These are phyloP conservation scores for Podarcis raffonei DNA, from an alignment of 2,113 vertebrate species.

Conservation along the genomic window DNA sequence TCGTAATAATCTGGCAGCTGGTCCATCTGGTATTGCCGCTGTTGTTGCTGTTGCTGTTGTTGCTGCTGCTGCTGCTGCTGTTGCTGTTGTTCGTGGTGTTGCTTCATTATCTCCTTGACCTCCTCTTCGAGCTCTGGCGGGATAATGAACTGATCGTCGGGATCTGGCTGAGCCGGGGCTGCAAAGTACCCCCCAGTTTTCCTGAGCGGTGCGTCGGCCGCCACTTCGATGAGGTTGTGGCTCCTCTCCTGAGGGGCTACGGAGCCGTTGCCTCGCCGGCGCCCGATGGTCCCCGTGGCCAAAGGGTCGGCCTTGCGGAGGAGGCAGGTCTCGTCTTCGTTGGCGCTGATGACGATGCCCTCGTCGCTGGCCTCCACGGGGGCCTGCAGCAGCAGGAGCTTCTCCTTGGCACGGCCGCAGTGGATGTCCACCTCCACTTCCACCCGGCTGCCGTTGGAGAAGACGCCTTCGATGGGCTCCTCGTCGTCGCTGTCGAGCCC, in stretches of 20 bases:
- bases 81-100: conserved; percentile 81
- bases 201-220: conserved; percentile 86
- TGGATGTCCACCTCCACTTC: conserved; percentile 96
- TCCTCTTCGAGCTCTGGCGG: conserved; percentile 98
- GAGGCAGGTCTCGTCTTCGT: conserved; percentile 72
- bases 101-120: conserved; percentile 97
- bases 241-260: conserved; percentile 91
- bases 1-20: conserved; percentile 88
- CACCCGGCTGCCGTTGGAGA: conserved; percentile 93
- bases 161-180: conserved; percentile 93
- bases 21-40: conserved; percentile 79
- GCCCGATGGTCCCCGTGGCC: conserved; percentile 74
- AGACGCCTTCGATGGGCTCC: conserved; percentile 94
- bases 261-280: conserved; percentile 87
- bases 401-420: conserved; percentile 78
- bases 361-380: conserved; percentile 84
- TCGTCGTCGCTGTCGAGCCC: conserved; percentile 97
- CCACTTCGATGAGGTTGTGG: conserved; percentile 96
- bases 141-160: conserved; percentile 97
- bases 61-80: conserved; percentile 84
- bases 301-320: conserved; percentile 68
- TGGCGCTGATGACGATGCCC: conserved; percentile 78
- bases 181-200: conserved; percentile 94
- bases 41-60: conserved; percentile 77
- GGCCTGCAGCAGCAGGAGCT: conserved; percentile 71